Evolutionary conservation across 2,797 vertebrate species (phyloP).

Genomic region (Micrastur ruficollis): DNA sequence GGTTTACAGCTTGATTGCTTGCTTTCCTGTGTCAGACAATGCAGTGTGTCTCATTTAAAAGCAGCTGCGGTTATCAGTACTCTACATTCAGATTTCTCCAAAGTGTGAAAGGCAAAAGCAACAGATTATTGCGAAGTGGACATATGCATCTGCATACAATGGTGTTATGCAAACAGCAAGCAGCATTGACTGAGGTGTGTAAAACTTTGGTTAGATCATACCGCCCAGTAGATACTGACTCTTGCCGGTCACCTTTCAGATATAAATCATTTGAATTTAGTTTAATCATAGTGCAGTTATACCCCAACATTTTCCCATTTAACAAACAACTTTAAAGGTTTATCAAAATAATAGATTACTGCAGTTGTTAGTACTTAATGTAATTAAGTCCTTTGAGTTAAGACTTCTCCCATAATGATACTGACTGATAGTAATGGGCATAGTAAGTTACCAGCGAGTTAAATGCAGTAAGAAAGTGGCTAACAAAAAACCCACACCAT

Average conservation of each 20-base stretch:
- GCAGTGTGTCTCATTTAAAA: conserved; percentile 69
- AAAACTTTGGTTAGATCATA: conserved; percentile 89
- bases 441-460: neutral
- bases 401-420: neutral
- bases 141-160: conserved; percentile 69
- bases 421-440: neutral
- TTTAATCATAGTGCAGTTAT: conserved; percentile 75
- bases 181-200: conserved; percentile 81
- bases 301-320: conserved; percentile 59
- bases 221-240: conserved; percentile 92
- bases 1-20: conserved; percentile 40
- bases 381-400: neutral
- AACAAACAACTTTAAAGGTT: conserved; percentile 61
- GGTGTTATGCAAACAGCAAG: conserved; percentile 83
- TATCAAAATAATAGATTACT: conserved; percentile 49
- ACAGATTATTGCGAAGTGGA: conserved; percentile 68
- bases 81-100: conserved; percentile 60
- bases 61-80: conserved; percentile 60
- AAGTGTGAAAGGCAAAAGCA: conserved; percentile 77
- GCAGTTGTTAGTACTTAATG: conserved; percentile 31
- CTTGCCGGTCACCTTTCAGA: conserved; percentile 97
- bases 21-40: conserved; percentile 64
- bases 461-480: neutral
- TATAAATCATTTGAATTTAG: conserved; percentile 87
- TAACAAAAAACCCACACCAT: neutral